Conservation (phyloP, 2,888 invertebrate species). For the Patella pellucida region DNA sequence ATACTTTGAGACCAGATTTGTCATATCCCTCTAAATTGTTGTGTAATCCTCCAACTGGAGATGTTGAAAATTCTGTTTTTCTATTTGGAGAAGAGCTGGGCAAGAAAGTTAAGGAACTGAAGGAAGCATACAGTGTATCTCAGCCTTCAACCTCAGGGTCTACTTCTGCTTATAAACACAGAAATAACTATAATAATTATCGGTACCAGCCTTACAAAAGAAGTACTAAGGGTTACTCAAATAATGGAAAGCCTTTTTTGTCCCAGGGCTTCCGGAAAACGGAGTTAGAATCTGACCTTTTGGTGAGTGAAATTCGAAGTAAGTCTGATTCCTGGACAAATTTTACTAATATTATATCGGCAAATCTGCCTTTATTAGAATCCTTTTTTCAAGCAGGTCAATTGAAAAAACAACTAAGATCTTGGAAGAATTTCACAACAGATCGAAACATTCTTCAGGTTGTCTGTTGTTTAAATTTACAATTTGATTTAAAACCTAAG, state of each 20-base stretch:
- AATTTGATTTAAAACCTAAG: conserved; percentile 7
- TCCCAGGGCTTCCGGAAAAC: no score
- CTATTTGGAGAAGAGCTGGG: not conserved
- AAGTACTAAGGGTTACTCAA: not conserved
- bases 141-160: not conserved
- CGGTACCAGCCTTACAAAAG: not conserved
- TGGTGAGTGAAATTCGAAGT: conserved; percentile 2
- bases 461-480: not conserved
- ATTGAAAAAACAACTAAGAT: not conserved
- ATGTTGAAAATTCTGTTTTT: not conserved
- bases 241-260: not conserved
- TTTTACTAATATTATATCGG: not conserved
- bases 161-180: not conserved
- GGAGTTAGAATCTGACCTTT: not conserved
- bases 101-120: not conserved
- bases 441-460: conserved; percentile 11
- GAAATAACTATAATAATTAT: not conserved
- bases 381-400: conserved; percentile 13
- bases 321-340: not conserved
- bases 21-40: not conserved
- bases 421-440: conserved; percentile 6
- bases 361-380: not conserved
- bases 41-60: not conserved
- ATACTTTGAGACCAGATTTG: not conserved
- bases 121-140: not conserved